phyloP scores from a whole-genome alignment of 2,113 vertebrate species.

The Odontesthes bonariensis region DNA sequence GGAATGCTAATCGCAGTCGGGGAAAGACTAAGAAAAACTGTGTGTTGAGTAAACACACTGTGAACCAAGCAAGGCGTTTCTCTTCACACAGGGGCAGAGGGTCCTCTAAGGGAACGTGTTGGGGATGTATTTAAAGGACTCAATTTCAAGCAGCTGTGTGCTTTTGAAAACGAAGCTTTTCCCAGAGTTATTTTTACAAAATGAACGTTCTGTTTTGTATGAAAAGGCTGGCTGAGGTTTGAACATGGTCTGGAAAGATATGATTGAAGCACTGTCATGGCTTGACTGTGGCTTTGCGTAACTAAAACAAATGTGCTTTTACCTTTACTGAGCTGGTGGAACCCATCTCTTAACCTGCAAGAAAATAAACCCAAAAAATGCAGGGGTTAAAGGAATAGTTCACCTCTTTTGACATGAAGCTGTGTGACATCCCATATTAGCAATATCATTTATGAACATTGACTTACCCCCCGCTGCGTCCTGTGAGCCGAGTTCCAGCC shows the following conservation, averaged over 20 bases:
- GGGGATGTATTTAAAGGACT: conserved; percentile 13
- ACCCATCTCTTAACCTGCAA: too few relatives aligned
- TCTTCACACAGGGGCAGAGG: conserved; percentile 20
- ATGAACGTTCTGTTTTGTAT: background rate
- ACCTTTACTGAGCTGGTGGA: background rate
- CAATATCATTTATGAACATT: too few relatives aligned
- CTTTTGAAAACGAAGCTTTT: conserved; percentile 4
- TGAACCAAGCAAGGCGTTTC: conserved; percentile 34
- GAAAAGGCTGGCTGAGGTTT: background rate
- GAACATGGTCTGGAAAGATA: background rate
- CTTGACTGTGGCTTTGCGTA: background rate
- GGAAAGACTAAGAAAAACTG: conserved; percentile 7
- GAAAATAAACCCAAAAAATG: too few relatives aligned
- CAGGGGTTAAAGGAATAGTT: too few relatives aligned
- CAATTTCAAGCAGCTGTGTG: conserved; percentile 8
- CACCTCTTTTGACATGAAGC: too few relatives aligned
- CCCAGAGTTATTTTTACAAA: background rate
- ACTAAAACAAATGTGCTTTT: background rate
- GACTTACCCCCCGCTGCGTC: too few relatives aligned
- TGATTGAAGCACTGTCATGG: background rate
- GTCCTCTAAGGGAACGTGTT: conserved; percentile 21
- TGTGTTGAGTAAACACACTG: conserved; percentile 41
- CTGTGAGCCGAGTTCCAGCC: too few relatives aligned
- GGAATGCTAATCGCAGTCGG: conserved; percentile 58
- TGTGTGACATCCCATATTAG: too few relatives aligned